Conservation (phyloP, 2,888 invertebrate genomes). For the Temnothorax rugatulus region DNA sequence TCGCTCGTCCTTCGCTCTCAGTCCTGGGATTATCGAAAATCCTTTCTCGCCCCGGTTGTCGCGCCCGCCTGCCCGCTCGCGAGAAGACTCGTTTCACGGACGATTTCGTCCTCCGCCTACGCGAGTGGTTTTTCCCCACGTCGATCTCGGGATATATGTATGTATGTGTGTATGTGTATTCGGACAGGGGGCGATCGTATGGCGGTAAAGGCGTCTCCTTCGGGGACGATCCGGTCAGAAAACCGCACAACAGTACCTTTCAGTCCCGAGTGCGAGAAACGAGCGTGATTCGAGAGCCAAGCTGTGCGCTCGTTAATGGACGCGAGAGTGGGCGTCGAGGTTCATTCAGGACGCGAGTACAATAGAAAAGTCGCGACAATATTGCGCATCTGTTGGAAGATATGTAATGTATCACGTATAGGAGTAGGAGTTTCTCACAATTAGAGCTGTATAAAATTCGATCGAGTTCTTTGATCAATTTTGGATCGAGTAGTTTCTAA, state of each 20-base stretch:
- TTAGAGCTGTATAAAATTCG: conserved; percentile 2
- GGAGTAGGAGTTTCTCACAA: neutral
- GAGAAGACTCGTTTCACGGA: conserved; percentile 70
- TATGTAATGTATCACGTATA: neutral
- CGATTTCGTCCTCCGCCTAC: conserved; percentile 67
- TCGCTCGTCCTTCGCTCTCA: conserved; percentile 48
- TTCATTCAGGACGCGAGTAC: conserved; percentile 46
- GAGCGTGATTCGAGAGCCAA: conserved; percentile 43
- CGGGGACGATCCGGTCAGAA: conserved; percentile 59
- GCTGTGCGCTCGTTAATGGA: conserved; percentile 57
- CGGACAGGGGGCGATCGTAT: conserved; percentile 32
- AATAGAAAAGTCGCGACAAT: conserved; percentile 43
- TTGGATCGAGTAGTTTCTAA: neutral
- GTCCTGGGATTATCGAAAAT: conserved; percentile 66
- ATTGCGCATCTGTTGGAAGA: conserved; percentile 30
- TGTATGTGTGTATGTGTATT: neutral
- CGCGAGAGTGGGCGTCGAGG: conserved; percentile 63
- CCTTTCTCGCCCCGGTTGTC: conserved; percentile 50
- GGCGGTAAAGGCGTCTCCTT: conserved; percentile 49
- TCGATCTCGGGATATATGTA: conserved; percentile 21
- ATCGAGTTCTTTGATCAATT: neutral
- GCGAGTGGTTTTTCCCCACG: conserved; percentile 47
- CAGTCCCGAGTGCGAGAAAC: conserved; percentile 40
- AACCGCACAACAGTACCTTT: conserved; percentile 31
- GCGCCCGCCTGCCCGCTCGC: conserved; percentile 51